Base-by-base conservation (phyloP, 1,140 invertebrate genomes). In the Drosophila ironensis region DNA sequence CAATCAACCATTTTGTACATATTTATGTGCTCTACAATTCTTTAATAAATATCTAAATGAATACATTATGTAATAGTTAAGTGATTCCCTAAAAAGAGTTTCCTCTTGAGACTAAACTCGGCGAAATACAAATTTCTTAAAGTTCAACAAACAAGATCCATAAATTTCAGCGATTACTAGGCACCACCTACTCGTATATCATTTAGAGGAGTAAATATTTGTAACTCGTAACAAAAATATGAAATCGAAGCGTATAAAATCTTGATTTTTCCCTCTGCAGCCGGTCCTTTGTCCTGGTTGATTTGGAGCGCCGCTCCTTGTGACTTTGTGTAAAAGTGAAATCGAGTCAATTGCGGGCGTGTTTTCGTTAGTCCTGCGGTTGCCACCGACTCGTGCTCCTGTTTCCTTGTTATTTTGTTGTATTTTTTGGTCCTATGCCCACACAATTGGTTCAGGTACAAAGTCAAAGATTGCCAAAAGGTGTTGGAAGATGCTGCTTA, bases 341-440 rank as follows among this genome's bases (percentile, higher is more conserved):
- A 66, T 72, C 42, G 64, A 63, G 80, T 78, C 78, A 71, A 84
- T 84, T 84, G 74, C 40, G 73, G 80, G 70, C 66, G 66, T 86
- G 80, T 80, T 74, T 59, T 48, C 73, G 74, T 82, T 82, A 72
- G 77, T 82, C 69, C 61, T 82, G 77, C 78, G 77, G 63, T 77
- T 84, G 42, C 64, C 54, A 28, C 2, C 27, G 53, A n/a, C 59
- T 53, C 28, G 42, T 22, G 68, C 67, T 53, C 27, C 42, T 41
- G 28, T 30, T 27, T 9, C 30, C 14, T 54, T n/a, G n/a, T n/a
- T n/a, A n/a, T n/a, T n/a, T n/a, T n/a, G n/a, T n/a, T n/a, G n/a
- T n/a, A n/a, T n/a, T n/a, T 28, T 45, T 45, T 35, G 28, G 72
- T 51, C 24, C 50, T 56, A 42, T 19, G 27, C 59, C 57, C 61